phyloP scores from a whole-genome alignment of 2,113 vertebrate species.

The Vidua chalybeata region DNA sequence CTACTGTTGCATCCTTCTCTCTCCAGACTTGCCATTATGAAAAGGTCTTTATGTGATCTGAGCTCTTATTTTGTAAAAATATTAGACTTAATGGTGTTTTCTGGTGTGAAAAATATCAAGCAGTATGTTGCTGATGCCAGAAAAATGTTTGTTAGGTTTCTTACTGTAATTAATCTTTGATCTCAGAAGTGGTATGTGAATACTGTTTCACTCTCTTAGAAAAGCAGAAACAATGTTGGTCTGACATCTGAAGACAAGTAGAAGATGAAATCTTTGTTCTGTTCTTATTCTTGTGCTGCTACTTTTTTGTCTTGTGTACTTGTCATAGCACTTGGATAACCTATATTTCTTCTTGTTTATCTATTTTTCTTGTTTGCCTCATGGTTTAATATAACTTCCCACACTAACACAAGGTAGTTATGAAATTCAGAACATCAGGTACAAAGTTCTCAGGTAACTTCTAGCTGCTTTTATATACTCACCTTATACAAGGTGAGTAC shows the following conservation, averaged over 20 bases:
- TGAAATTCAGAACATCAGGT: neutral
- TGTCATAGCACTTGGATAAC: rapidly evolving
- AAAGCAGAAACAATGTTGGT: neutral
- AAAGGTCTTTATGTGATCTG: neutral
- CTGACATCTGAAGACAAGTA: neutral
- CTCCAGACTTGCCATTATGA: neutral
- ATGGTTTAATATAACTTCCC: neutral
- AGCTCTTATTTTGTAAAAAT: neutral
- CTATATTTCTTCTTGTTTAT: neutral
- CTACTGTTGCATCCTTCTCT: neutral
- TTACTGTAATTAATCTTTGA: neutral
- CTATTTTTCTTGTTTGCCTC: neutral
- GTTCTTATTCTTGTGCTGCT: neutral
- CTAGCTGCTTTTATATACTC: neutral
- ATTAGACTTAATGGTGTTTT: neutral
- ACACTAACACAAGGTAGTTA: neutral
- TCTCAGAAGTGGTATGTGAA: neutral
- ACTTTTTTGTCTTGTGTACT: neutral
- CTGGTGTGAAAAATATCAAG: neutral
- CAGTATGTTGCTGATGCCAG: neutral
- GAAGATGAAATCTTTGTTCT: neutral
- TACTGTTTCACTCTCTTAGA: neutral
- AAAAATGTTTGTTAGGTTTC: neutral
- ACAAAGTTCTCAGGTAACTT: neutral
- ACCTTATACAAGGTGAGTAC: neutral